Evolutionary conservation across 2,113 vertebrate species (phyloP), one percentile per base, ranked within the genome.

Genomic region (Zosterops pallidus): DNA sequence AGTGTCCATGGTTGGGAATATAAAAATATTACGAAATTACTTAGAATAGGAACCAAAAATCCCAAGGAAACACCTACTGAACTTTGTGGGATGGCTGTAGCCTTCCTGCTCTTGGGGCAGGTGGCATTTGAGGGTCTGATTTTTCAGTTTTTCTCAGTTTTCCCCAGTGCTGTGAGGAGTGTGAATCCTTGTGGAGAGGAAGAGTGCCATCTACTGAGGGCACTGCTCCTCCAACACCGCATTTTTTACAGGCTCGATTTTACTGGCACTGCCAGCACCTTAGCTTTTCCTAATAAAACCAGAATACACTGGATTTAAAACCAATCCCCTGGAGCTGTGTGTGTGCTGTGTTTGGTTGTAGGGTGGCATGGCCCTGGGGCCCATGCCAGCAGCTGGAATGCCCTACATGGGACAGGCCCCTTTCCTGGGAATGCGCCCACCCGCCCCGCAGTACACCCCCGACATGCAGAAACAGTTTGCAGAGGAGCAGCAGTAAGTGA

Each of bases 391-490:
- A 7, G 92, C 98, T 1, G 98, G 98, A 41, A 98, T 99, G 98
- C 98, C 98, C 23, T 99, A 98, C 96, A 97, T 99, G 97, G 98
- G 98, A 26, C 99, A 99, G 94, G 97, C 99, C 15, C 96, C 98
- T 16, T 99, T 99, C 95, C 96, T 99, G 97, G 98, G 99, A 26
- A 99, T 99, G 98, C 98, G 98, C 67, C 97, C 98, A 9, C 86
- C 99, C 4, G 98, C 98, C 67, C 98, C 99, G 1, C 99, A 99
- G 86, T 99, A 99, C 91, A 98, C 95, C 14, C 98, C 98, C 1
- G 99, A 99, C 96, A 98, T 99, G 97, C 99, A 99, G 97, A 99
- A 99, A 95, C 99, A 99, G 95, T 99, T 99, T 98, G 99, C 98
- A 1, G 99, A 99, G 97, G 99, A 99, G 76, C 99, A 99, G 76